Conservation (phyloP, 2,888 invertebrate species). For the Mimachlamys varia region DNA sequence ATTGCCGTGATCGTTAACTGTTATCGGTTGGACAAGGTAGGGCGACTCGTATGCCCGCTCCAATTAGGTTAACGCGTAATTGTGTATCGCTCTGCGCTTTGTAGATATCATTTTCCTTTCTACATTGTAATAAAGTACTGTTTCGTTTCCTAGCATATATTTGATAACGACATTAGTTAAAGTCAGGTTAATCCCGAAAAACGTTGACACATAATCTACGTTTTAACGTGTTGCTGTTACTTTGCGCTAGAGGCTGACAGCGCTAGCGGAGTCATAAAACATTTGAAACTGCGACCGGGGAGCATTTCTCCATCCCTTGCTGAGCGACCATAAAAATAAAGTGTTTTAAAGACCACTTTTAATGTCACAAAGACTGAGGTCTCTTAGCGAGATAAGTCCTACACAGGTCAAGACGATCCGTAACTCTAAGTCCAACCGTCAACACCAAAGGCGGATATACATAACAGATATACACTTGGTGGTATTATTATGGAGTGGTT, state of each 20-base stretch:
- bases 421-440: background rate
- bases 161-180: conserved; percentile 8
- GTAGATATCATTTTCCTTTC: background rate
- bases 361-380: background rate
- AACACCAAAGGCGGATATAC: too few species aligned
- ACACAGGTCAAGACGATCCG: background rate
- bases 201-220: background rate
- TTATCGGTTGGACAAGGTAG: background rate
- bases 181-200: background rate
- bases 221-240: background rate
- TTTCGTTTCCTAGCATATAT: background rate
- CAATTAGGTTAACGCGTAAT: background rate
- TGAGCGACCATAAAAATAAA: background rate
- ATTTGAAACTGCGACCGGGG: background rate
- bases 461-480: too few species aligned
- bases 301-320: background rate
- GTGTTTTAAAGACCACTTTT: background rate
- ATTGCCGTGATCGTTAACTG: background rate
- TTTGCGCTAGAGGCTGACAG: background rate
- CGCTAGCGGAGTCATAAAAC: background rate
- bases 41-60: background rate
- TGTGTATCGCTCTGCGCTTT: background rate
- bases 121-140: background rate
- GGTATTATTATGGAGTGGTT: too few species aligned
- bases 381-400: background rate